Percentiles rank a stretch among this genome's conserved stretches.
Evolutionary conservation across 2,888 invertebrate species (phyloP).

Genomic region (Trissolcus japonicus): DNA sequence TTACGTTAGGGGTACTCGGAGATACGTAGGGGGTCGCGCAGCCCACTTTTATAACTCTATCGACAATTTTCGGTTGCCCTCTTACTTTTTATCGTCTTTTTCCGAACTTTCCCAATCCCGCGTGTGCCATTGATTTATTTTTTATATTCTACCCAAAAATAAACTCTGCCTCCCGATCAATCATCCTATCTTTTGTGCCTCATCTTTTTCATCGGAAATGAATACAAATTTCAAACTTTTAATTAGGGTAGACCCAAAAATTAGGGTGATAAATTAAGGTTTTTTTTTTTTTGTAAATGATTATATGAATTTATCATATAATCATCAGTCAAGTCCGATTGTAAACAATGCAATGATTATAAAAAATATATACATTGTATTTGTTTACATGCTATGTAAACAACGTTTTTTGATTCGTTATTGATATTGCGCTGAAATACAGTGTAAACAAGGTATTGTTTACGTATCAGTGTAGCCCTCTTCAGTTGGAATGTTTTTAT

Average conservation of each 20-base stretch:
- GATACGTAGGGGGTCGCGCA: conserved; percentile 60
- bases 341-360: no score
- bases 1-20: conserved; percentile 55
- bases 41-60: conserved; percentile 73
- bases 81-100: conserved; percentile 62
- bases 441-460: no score
- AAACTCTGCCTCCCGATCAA: conserved; percentile 29
- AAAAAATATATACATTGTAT: no score
- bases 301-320: not conserved
- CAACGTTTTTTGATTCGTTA: no score
- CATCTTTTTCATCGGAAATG: not conserved
- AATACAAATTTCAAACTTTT: conserved; percentile 16
- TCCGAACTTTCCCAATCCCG: conserved; percentile 55
- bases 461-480: no score
- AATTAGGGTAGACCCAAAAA: not conserved
- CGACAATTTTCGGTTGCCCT: conserved; percentile 69
- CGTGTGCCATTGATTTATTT: conserved; percentile 66
- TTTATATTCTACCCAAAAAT: conserved; percentile 27
- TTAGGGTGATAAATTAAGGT: not conserved
- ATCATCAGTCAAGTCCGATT: no score
- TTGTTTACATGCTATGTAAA: no score
- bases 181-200: conserved; percentile 20
- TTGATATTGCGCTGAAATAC: no score
- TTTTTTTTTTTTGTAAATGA: not conserved
- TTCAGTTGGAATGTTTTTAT: no score